These are phyloP conservation scores for Spisula solida DNA, from an alignment of 2,888 invertebrate genomes.

Conservation along the genomic window DNA sequence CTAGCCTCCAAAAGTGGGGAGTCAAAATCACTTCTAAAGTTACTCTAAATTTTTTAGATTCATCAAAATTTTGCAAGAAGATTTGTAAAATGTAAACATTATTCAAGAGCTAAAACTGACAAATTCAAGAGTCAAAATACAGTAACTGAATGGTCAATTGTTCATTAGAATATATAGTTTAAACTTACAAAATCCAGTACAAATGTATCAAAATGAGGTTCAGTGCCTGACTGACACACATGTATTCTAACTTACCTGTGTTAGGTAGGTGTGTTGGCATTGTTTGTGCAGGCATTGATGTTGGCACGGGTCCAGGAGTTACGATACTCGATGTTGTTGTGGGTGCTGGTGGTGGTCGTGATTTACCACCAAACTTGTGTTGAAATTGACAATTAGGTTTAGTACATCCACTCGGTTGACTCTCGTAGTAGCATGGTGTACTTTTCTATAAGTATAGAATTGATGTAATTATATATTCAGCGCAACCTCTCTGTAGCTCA, in stretches of 20 bases:
- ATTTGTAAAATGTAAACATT: too few species aligned
- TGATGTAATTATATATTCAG: not conserved
- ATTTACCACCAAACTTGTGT: constrained; percentile 89
- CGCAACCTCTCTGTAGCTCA: too few species aligned
- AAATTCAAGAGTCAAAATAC: too few species aligned
- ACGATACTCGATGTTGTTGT: not conserved
- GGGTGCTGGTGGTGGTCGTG: constrained; percentile 4
- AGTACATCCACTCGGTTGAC: constrained; percentile 94
- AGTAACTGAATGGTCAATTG: too few species aligned
- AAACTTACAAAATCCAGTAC: too few species aligned
- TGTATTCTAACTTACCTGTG: constrained; percentile 27
- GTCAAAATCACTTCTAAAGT: too few species aligned
- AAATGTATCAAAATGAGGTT: too few species aligned
- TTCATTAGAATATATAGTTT: too few species aligned
- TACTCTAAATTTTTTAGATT: too few species aligned
- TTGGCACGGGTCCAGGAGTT: not conserved
- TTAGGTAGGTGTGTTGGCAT: constrained; percentile 8
- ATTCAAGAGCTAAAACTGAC: too few species aligned
- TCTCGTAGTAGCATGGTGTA: constrained; percentile 96
- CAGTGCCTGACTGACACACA: too few species aligned
- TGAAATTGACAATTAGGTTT: constrained; percentile 95
- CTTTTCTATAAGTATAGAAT: constrained; percentile 91
- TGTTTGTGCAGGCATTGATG: not conserved
- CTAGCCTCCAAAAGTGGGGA: not conserved
- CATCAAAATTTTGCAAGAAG: too few species aligned